Evolutionary conservation across 2,113 vertebrate genomes (phyloP).

Genomic region (Hydrolagus affinis): DNA sequence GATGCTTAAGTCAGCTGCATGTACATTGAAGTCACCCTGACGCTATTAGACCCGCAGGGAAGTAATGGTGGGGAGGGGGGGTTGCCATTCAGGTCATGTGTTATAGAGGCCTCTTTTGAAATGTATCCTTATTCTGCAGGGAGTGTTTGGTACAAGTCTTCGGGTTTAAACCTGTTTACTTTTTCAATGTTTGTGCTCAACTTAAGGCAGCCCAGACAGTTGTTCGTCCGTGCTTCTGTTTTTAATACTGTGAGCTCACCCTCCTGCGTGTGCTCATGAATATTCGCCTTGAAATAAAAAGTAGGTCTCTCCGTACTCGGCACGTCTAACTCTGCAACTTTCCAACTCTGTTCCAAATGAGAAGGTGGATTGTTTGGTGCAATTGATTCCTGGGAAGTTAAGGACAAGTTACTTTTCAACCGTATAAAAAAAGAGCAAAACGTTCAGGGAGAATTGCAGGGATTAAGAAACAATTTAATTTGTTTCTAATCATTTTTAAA

Average conservation of each 20-base stretch:
- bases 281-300: neutral
- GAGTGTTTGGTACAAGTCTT: neutral
- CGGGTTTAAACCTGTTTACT: constrained; percentile 6
- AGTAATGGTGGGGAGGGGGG: neutral
- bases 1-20: neutral
- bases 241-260: no score
- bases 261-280: no score
- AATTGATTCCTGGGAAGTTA: neutral
- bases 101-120: neutral
- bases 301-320: neutral
- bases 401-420: neutral
- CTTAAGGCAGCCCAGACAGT: neutral
- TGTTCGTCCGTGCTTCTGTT: neutral
- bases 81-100: neutral
- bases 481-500: no score
- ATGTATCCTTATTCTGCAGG: neutral
- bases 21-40: neutral
- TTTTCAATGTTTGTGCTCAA: neutral
- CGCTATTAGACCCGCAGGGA: neutral
- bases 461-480: neutral
- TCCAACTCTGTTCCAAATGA: neutral
- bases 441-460: neutral
- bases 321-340: neutral
- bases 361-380: neutral
- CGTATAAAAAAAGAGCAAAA: neutral